Conservation (phyloP, 2,797 vertebrate genomes). For the Myripristis murdjan region DNA sequence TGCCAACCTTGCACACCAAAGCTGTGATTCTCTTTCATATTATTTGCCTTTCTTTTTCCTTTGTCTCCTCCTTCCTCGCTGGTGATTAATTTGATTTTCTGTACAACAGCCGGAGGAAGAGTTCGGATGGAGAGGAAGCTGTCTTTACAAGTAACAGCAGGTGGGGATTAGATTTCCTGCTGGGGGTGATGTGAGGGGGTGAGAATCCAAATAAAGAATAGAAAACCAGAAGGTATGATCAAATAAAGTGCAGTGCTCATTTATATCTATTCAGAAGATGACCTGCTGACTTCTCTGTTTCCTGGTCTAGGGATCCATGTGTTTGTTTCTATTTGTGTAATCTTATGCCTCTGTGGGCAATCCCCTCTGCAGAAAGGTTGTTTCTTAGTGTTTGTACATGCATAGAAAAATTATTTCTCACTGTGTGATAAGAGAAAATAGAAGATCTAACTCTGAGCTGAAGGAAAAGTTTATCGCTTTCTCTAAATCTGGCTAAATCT, state of each 20-base stretch:
- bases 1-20: neutral
- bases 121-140: constrained; percentile 5
- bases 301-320: constrained; percentile 21
- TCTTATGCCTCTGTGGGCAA: constrained; percentile 46
- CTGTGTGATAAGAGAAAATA: constrained; percentile 46
- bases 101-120: neutral
- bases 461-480: constrained; percentile 45
- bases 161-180: neutral
- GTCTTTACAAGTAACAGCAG: neutral
- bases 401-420: constrained; percentile 27
- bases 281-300: constrained; percentile 44
- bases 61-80: neutral
- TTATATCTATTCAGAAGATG: constrained; percentile 23
- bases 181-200: neutral
- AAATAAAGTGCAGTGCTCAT: neutral
- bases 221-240: neutral
- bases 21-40: constrained; percentile 12
- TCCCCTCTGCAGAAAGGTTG: constrained; percentile 17
- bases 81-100: neutral
- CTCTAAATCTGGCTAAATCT: constrained; percentile 59
- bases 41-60: neutral
- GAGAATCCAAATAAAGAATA: neutral
- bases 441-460: constrained; percentile 30
- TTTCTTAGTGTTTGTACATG: constrained; percentile 3
- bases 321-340: constrained; percentile 31